Conservation (phyloP, 2,888 invertebrate genomes). For the Nudaria mundana region DNA sequence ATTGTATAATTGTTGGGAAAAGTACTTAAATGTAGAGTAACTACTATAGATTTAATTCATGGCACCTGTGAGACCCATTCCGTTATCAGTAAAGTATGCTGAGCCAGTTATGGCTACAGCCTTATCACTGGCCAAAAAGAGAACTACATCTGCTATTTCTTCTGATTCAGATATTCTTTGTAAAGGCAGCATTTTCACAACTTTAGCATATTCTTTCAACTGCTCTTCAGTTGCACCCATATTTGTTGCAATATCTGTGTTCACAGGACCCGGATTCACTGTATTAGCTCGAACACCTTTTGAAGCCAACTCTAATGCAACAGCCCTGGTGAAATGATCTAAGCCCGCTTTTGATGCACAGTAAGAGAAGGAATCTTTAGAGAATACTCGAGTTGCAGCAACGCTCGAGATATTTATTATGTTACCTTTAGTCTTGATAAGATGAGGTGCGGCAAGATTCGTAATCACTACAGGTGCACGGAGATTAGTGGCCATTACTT, state of each 20-base stretch:
- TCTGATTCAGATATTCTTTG: conserved; percentile 4
- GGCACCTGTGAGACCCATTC: not conserved
- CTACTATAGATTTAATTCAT: too few relatives aligned
- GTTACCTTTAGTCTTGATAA: conserved; percentile 31
- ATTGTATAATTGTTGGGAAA: too few relatives aligned
- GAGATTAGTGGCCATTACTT: conserved; percentile 19
- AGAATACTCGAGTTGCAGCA: conserved; percentile 5
- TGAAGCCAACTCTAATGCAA: conserved; percentile 3
- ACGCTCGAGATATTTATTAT: conserved; percentile 32
- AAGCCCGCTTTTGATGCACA: conserved; percentile 4
- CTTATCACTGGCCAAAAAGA: conserved; percentile 6
- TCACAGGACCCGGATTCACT: conserved; percentile 30
- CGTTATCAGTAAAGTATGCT: conserved; percentile 7
- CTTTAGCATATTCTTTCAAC: not conserved
- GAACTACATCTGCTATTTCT: conserved; percentile 7
- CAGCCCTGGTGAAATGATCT: conserved; percentile 5
- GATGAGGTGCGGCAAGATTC: conserved; percentile 21
- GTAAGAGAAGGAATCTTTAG: not conserved
- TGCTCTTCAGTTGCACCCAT: not conserved
- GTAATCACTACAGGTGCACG: conserved; percentile 26
- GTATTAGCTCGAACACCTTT: conserved; percentile 16
- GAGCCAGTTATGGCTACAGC: conserved; percentile 2
- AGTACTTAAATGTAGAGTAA: too few relatives aligned
- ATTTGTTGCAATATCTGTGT: not conserved
- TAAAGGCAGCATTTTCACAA: not conserved